Evolutionary conservation across 2,113 vertebrate species (phyloP).

Genomic region (Sebastes schlegelii): DNA sequence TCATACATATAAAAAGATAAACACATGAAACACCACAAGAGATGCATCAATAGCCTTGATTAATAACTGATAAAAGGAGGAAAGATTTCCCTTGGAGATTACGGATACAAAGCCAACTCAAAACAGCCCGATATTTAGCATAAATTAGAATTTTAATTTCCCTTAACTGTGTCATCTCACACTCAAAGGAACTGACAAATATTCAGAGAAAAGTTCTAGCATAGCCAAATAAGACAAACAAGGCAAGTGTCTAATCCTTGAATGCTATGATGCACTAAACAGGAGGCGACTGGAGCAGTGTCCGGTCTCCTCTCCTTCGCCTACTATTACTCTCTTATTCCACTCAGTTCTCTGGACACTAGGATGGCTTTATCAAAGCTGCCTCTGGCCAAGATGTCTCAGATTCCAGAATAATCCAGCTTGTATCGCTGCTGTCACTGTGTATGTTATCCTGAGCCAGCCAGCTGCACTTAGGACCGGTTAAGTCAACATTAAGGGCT

Average conservation of each 20-base stretch:
- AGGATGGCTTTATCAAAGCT: slow-evolving; percentile 48
- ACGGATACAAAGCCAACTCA: slow-evolving; percentile 16
- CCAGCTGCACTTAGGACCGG: slow-evolving; percentile 26
- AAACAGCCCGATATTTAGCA: slow-evolving; percentile 54
- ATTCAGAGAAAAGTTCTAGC: slow-evolving; percentile 40
- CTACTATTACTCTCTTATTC: slow-evolving; percentile 8
- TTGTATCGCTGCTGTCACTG: slow-evolving; percentile 45
- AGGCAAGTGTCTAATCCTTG: slow-evolving; percentile 19
- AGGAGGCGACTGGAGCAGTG: not conserved
- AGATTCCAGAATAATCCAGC: slow-evolving; percentile 56
- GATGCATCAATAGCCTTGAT: slow-evolving; percentile 31
- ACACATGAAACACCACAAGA: slow-evolving; percentile 28
- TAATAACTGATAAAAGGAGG: slow-evolving; percentile 31
- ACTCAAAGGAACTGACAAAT: slow-evolving; percentile 42
- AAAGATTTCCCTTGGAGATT: slow-evolving; percentile 9
- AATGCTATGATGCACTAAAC: slow-evolving; percentile 21
- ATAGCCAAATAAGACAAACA: slow-evolving; percentile 32
- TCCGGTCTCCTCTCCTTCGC: not conserved
- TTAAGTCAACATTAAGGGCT: slow-evolving; percentile 39
- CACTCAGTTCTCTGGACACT: slow-evolving; percentile 43
- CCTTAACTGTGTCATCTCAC: slow-evolving; percentile 45
- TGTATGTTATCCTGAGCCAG: slow-evolving; percentile 27
- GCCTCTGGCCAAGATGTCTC: slow-evolving; percentile 60
- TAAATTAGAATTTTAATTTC: slow-evolving; percentile 56
- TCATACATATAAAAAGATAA: slow-evolving; percentile 25